Base-by-base conservation (phyloP, 1,140 invertebrate species). In the Drosophila leontia region DNA sequence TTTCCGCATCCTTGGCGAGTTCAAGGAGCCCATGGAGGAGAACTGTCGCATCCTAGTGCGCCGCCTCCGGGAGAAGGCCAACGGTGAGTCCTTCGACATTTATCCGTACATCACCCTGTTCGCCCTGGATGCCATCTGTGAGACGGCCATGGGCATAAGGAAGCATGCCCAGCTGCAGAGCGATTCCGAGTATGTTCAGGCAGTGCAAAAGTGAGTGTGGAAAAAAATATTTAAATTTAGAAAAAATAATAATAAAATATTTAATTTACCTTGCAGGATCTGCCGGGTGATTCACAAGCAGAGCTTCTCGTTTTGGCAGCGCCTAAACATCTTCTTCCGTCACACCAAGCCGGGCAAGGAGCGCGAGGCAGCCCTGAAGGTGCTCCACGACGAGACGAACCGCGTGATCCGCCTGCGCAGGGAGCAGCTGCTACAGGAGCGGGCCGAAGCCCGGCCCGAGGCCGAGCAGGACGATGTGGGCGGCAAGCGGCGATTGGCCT, bases 1-100 rank as follows among this genome's bases (percentile, higher is more conserved):
- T 92, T 98, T 98, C 91, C 96, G 96, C 79, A 97, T 98, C 62
- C 93, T 98, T 0, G 94, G 96, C 74, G 95, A 97, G 80, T 98
- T 97, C 92, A 82, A 97, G 26, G 93, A 94, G 5, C 94, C 96
- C 6, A 96, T 94, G 83, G 92, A 93, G 80, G 93, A 93, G 67
- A 94, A 94, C 69, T 93, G 93, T 34, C 75, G 91, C 23, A 91
- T 91, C 1, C 78, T 94, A 15, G 84, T 94, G 1, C 63, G 82
- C 1, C 79, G 84, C 0, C 67, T 92, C 13, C 67, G 80, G 11
- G 74, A 91, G 3, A 77, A 83, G 13, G 85, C 78, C 13, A 62
- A 86, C 41, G 92, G 92, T 47, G 56, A 92, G 41, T 63, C 88
- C 56, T 91, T 95, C 47, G 94, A 97, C 87, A 93, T 98, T 8